phyloP scores from a whole-genome alignment of 2,797 vertebrate genomes.

The Phalanger gymnotis region DNA sequence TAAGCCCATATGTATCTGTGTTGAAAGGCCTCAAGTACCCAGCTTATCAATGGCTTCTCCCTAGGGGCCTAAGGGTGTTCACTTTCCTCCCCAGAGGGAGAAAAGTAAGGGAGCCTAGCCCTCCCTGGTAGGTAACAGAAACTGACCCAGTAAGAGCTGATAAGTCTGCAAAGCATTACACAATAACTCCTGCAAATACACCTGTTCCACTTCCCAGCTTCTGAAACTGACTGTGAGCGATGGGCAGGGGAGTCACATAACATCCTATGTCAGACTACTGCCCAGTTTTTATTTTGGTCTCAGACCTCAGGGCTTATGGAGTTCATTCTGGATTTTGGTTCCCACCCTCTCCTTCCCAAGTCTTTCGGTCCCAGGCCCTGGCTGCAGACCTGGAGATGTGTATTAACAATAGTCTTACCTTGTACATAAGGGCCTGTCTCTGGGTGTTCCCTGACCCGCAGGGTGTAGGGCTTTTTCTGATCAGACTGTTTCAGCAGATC shows the following conservation, averaged over 20 bases:
- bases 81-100: neutral
- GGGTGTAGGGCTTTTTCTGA: slow-evolving; percentile 89
- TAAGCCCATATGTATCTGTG: neutral
- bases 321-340: neutral
- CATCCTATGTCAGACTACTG: neutral
- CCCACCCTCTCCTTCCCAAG: neutral
- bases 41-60: neutral
- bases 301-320: slow-evolving; percentile 4
- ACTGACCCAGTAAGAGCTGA: neutral
- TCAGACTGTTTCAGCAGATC: slow-evolving; percentile 91
- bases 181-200: neutral
- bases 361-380: neutral
- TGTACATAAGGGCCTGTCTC: slow-evolving; percentile 97
- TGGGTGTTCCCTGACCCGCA: slow-evolving; percentile 96
- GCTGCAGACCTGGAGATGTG: neutral
- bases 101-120: neutral
- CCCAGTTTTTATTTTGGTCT: slow-evolving; percentile 6
- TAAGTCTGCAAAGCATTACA: neutral
- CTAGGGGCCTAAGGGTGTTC: slow-evolving; percentile 4
- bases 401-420: slow-evolving; percentile 85
- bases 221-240: neutral
- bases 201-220: neutral
- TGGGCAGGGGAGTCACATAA: neutral
- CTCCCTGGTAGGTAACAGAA: slow-evolving; percentile 39
- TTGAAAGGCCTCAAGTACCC: neutral